Percentiles rank a stretch among this genome's conserved stretches.
Conservation (phyloP, 2,888 invertebrate genomes). For the Brachypterus glaber region DNA sequence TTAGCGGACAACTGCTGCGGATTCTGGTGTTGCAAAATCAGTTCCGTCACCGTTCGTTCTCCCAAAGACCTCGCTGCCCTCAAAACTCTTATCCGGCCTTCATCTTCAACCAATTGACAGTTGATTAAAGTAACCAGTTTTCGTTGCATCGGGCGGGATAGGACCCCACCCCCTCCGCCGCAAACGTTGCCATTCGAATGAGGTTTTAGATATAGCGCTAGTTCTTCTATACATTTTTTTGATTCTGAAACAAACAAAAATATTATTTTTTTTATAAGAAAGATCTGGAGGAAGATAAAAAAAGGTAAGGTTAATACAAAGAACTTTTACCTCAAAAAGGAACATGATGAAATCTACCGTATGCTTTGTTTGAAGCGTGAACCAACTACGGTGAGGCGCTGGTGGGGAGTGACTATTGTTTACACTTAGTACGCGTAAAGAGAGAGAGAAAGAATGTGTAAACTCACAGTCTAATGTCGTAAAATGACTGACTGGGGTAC, state of each 20-base stretch:
- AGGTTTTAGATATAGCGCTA: conserved; percentile 81
- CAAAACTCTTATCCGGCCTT: conserved; percentile 69
- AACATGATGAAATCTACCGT: no score
- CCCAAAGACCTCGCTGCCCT: conserved; percentile 86
- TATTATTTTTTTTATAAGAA: no score
- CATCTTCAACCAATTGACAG: conserved; percentile 85
- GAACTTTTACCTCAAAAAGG: no score
- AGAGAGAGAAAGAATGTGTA: no score
- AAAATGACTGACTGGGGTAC: no score
- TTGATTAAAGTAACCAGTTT: conserved; percentile 88
- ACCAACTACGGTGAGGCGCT: no score
- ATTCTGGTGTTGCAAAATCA: conserved; percentile 92
- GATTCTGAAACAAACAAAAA: conserved; percentile 44
- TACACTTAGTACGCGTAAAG: no score
- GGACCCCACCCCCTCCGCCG: conserved; percentile 37
- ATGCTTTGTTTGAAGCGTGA: no score
- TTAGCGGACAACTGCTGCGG: conserved; percentile 89
- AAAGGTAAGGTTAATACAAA: no score
- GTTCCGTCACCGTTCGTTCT: conserved; percentile 87
- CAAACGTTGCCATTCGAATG: conserved; percentile 51
- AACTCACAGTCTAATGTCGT: no score
- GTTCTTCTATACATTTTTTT: conserved; percentile 75
- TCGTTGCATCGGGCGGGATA: conserved; percentile 91
- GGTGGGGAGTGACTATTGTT: no score
- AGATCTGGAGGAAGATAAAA: no score